These are phyloP conservation scores for Imbricaverruca yamaguchii DNA, from an alignment of 2,888 invertebrate genomes.

Conservation along the genomic window DNA sequence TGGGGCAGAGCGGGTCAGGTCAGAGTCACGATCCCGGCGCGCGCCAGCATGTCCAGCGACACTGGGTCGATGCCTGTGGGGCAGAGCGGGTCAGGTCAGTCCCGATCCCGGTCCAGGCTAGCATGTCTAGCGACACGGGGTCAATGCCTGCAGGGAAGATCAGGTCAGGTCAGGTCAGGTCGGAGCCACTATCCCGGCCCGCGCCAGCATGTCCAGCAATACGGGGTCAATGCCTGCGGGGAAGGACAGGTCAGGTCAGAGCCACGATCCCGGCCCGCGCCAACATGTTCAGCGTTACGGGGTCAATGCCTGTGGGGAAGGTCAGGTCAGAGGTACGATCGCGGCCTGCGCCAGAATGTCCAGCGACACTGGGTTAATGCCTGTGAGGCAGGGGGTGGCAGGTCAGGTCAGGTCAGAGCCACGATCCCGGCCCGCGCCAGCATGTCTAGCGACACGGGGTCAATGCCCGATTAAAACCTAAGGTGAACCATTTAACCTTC, in stretches of 20 bases:
- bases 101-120: constrained; percentile 94
- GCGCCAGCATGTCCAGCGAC: constrained; percentile 89
- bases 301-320: constrained; percentile 68
- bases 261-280: constrained; percentile 95
- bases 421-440: constrained; percentile 94
- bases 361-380: constrained; percentile 93
- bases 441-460: constrained; percentile 91
- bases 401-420: constrained; percentile 50
- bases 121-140: constrained; percentile 87
- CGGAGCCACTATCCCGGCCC: constrained; percentile 90
- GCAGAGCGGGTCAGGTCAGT: constrained; percentile 62
- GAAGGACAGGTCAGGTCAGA: constrained; percentile 44
- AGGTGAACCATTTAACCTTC: no score
- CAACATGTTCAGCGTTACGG: constrained; percentile 87
- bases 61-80: constrained; percentile 80
- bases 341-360: constrained; percentile 94
- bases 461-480: constrained; percentile 55
- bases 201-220: constrained; percentile 89
- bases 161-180: constrained; percentile 67
- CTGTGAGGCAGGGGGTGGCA: neutral
- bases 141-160: constrained; percentile 59
- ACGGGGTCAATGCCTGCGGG: constrained; percentile 77
- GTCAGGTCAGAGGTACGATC: constrained; percentile 65
- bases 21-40: constrained; percentile 90
- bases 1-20: neutral